Evolutionary conservation across 35 echinoderm and acorn worm species (phyloP).

Genomic region (Apostichopus japonicus): DNA sequence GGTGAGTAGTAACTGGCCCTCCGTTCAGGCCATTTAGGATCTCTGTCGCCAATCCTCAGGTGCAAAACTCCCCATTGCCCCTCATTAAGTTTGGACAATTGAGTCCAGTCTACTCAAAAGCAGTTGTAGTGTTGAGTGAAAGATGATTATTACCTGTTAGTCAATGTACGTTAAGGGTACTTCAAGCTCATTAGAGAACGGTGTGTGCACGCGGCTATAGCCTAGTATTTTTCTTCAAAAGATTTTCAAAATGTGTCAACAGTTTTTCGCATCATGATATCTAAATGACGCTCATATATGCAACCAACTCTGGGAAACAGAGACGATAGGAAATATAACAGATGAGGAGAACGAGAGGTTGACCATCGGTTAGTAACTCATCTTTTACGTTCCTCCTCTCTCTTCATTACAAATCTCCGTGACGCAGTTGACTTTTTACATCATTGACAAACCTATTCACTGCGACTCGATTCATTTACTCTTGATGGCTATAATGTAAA

Average conservation of each 20-base stretch:
- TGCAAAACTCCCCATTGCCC: too few species aligned
- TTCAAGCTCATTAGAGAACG: background rate
- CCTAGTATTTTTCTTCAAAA: background rate
- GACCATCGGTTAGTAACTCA: background rate
- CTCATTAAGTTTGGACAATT: too few species aligned
- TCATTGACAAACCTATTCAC: background rate
- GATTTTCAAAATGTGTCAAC: conserved; percentile 5
- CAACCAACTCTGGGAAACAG: background rate
- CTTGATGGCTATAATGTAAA: background rate
- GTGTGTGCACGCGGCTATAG: background rate
- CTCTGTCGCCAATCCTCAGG: too few species aligned
- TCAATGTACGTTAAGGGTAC: background rate
- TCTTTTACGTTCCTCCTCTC: background rate
- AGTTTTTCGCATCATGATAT: background rate
- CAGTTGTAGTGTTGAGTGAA: too few species aligned
- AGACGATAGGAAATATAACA: background rate
- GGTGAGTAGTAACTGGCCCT: too few species aligned
- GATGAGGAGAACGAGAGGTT: background rate
- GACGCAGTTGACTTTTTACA: background rate
- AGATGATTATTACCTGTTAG: too few species aligned
- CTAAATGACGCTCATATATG: background rate
- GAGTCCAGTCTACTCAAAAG: too few species aligned
- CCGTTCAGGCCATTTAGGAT: too few species aligned
- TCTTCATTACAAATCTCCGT: conserved; percentile 39
- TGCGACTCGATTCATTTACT: background rate